Evolutionary conservation across 2,797 vertebrate genomes (phyloP).

Genomic region (Malurus splendens): DNA sequence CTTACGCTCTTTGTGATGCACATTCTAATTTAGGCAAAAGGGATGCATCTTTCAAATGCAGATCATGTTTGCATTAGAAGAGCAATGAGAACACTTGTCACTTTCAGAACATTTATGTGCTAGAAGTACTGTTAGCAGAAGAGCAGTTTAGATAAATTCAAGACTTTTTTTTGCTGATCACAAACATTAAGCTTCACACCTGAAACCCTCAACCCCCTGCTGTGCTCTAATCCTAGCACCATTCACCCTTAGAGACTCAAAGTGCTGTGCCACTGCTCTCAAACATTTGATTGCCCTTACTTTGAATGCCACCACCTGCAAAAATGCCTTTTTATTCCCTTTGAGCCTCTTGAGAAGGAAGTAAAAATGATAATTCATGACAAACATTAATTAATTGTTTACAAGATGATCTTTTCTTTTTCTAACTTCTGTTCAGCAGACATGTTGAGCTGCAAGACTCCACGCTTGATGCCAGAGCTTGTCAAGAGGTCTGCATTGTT

Average conservation of each 20-base stretch:
- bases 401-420: slow-evolving; percentile 85
- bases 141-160: slow-evolving; percentile 87
- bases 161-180: slow-evolving; percentile 83
- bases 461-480: slow-evolving; percentile 71
- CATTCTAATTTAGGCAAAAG: slow-evolving; percentile 79
- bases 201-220: slow-evolving; percentile 84
- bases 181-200: slow-evolving; percentile 88
- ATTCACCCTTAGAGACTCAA: slow-evolving; percentile 83
- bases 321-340: slow-evolving; percentile 88
- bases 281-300: slow-evolving; percentile 87
- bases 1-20: slow-evolving; percentile 75
- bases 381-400: slow-evolving; percentile 89
- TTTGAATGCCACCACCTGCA: slow-evolving; percentile 90
- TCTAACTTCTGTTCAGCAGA: slow-evolving; percentile 80
- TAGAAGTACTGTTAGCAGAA: slow-evolving; percentile 86
- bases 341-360: slow-evolving; percentile 84
- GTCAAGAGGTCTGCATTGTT: slow-evolving; percentile 79
- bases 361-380: slow-evolving; percentile 89
- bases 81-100: slow-evolving; percentile 83
- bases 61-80: slow-evolving; percentile 83
- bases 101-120: slow-evolving; percentile 84
- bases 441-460: slow-evolving; percentile 76
- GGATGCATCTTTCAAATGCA: slow-evolving; percentile 81
- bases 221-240: slow-evolving; percentile 85
- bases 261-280: slow-evolving; percentile 81